phyloP scores from a whole-genome alignment of 2,888 invertebrate species.

The Imbricaverruca yamaguchii region DNA sequence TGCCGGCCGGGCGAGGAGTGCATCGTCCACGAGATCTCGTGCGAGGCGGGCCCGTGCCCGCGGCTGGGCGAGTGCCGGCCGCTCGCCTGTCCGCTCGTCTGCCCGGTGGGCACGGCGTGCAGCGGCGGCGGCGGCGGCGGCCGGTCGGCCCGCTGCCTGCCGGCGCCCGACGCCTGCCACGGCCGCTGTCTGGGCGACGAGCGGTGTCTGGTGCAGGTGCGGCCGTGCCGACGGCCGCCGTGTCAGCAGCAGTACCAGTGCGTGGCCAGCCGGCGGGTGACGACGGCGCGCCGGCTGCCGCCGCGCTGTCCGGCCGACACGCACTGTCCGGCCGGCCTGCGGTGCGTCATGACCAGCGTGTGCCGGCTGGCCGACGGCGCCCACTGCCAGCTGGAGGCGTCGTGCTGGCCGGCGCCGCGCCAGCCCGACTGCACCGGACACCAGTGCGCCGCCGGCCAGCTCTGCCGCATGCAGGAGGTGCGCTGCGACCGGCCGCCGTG shows the following conservation, averaged over 20 bases:
- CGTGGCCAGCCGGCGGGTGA: not conserved
- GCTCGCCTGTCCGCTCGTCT: too few relatives aligned
- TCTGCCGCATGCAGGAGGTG: not conserved
- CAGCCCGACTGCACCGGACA: not conserved
- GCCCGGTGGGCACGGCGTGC: not conserved
- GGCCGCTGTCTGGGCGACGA: slow-evolving; percentile 7
- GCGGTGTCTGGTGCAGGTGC: not conserved
- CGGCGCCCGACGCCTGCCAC: not conserved
- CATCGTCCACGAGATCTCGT: not conserved
- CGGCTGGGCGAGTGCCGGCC: not conserved
- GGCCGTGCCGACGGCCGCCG: not conserved
- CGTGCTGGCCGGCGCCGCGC: not conserved
- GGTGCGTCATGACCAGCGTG: not conserved
- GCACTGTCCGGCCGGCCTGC: not conserved
- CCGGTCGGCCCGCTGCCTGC: not conserved
- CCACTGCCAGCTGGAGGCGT: not conserved
- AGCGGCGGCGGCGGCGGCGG: not conserved
- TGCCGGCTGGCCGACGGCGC: not conserved
- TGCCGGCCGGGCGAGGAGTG: not conserved
- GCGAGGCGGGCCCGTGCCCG: not conserved
- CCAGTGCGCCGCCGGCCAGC: not conserved
- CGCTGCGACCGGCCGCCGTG: too few relatives aligned
- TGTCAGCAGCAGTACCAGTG: not conserved
- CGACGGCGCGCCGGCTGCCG: slow-evolving; percentile 9
- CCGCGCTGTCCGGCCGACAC: not conserved